A percentile compares a stretch with the other conserved stretches of the same genome.
Conservation (phyloP, 2,113 vertebrate genomes). For the Emydocephalus ijimae region DNA sequence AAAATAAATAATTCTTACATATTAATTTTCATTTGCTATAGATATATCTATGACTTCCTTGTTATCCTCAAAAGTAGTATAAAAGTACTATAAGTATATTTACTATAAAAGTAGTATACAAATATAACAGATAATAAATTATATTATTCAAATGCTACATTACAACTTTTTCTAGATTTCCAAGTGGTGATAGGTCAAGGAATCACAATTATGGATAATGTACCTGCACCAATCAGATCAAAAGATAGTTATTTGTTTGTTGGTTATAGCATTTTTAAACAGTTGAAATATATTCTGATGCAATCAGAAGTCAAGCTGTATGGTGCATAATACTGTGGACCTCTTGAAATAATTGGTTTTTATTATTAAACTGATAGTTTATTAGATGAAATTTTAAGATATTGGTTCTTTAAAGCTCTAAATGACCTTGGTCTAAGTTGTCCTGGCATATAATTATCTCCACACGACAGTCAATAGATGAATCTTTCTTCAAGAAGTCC, state of each 20-base stretch:
- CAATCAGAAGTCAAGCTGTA: neutral
- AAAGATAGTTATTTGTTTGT: neutral
- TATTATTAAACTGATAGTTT: neutral
- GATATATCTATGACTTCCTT: neutral
- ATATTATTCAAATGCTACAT: neutral
- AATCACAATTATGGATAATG: neutral
- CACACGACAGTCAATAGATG: neutral
- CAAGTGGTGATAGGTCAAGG: neutral
- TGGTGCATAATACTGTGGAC: neutral
- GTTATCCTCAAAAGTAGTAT: neutral
- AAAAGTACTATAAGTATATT: neutral
- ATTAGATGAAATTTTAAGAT: neutral
- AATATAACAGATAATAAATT: neutral
- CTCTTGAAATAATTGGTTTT: neutral
- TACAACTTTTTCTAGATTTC: neutral
- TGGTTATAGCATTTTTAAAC: neutral
- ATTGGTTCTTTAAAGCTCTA: neutral
- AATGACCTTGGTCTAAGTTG: neutral
- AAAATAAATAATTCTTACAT: neutral
- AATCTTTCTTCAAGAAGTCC: neutral
- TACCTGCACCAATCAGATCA: neutral
- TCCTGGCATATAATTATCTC: neutral
- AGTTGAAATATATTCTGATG: neutral
- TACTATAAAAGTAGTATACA: neutral
- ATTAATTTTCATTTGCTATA: neutral